phyloP scores from a whole-genome alignment of 2,888 invertebrate genomes.

The Nephrotoma guestfalica region DNA sequence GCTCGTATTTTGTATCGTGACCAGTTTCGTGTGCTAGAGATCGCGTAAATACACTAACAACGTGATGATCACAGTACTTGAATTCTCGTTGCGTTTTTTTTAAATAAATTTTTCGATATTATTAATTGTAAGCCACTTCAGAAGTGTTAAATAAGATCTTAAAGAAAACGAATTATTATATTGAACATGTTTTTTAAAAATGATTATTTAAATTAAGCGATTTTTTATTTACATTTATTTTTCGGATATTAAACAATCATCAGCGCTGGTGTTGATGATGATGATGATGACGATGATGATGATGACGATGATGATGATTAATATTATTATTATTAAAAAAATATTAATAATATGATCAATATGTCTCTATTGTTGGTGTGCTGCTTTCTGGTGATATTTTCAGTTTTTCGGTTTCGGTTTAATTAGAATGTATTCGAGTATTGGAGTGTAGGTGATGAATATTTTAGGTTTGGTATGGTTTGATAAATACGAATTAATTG shows the following conservation, averaged over 20 bases:
- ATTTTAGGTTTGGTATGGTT: background rate
- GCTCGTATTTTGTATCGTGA: background rate
- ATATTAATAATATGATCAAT: background rate
- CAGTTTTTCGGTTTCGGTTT: background rate
- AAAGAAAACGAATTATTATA: background rate
- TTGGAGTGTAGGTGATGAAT: background rate
- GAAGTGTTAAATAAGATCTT: constrained; percentile 3
- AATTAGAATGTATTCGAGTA: background rate
- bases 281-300: background rate
- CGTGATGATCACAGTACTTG: background rate
- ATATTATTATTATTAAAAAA: background rate
- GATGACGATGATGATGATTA: background rate
- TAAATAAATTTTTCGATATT: background rate
- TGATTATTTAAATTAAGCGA: constrained; percentile 4
- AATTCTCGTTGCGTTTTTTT: background rate
- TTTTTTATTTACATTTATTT: background rate
- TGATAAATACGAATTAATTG: background rate
- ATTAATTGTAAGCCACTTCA: constrained; percentile 4
- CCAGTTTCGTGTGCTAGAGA: background rate
- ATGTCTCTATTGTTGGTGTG: background rate
- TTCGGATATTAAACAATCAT: background rate
- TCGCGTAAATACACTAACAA: background rate
- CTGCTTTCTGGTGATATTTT: background rate
- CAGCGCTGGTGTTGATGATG: background rate
- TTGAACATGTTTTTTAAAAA: constrained; percentile 2